A percentile compares a stretch with the other conserved stretches of the same genome.
Conservation (phyloP, 92 coral and sea anemone genomes). For the Phenganax subtilis region DNA sequence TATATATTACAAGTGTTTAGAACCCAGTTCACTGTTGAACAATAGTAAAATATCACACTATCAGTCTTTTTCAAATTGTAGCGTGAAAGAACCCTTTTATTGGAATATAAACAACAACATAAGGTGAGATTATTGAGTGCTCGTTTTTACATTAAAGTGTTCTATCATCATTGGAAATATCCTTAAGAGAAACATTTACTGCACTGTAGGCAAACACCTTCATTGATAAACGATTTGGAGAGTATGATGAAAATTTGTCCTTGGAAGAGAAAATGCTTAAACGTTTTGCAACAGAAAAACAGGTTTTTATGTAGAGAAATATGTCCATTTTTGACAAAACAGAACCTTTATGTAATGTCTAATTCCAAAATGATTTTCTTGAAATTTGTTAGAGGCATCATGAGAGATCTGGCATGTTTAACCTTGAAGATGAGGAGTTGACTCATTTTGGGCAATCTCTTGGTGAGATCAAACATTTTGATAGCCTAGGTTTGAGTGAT, state of each 20-base stretch:
- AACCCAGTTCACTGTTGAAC: too few species aligned
- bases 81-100: slow-evolving; percentile 75
- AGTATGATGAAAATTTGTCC: slow-evolving; percentile 80
- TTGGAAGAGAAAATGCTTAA: slow-evolving; percentile 88
- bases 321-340: background rate
- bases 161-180: background rate
- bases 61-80: slow-evolving; percentile 16
- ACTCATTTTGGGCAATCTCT: slow-evolving; percentile 95
- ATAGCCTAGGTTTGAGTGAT: slow-evolving; percentile 81
- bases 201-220: slow-evolving; percentile 66
- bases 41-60: background rate
- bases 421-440: slow-evolving; percentile 85
- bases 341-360: background rate
- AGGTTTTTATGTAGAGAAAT: slow-evolving; percentile 48
- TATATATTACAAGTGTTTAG: too few species aligned
- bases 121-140: slow-evolving; percentile 39
- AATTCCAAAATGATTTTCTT: background rate
- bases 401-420: slow-evolving; percentile 65
- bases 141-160: too few species aligned
- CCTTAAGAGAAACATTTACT: background rate
- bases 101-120: slow-evolving; percentile 75
- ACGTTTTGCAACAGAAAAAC: slow-evolving; percentile 92
- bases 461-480: slow-evolving; percentile 83
- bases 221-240: slow-evolving; percentile 94
- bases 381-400: slow-evolving; percentile 69